Conservation (phyloP, 1,140 invertebrate genomes). For the Drosophila obscura region DNA sequence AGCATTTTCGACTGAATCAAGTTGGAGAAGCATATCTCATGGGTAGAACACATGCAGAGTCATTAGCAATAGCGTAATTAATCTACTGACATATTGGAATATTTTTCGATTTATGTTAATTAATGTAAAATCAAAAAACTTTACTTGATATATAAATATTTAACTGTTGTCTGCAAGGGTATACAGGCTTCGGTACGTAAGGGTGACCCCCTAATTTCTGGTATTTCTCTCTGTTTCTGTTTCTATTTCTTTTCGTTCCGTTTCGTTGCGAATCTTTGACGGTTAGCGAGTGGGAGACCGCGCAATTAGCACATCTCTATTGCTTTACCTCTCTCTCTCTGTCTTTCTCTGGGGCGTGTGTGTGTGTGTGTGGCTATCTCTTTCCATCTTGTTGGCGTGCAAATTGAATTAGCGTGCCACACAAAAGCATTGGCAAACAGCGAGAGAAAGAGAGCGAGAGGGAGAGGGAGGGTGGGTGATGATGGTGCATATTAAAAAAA, state of each 20-base stretch:
- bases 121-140: no score
- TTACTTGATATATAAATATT: no score
- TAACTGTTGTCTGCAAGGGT: no score
- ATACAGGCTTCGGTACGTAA: not conserved
- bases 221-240: slow-evolving; percentile 13
- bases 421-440: no score
- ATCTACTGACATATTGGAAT: no score
- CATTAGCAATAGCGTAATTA: no score
- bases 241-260: slow-evolving; percentile 26
- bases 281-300: slow-evolving; percentile 57
- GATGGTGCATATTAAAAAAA: slow-evolving; percentile 13
- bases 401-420: slow-evolving; percentile 63
- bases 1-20: no score
- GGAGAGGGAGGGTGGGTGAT: slow-evolving; percentile 3
- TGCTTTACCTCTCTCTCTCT: slow-evolving; percentile 8
- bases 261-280: slow-evolving; percentile 51
- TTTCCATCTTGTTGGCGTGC: slow-evolving; percentile 37
- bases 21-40: no score
- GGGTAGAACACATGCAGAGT: no score
- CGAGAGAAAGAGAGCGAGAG: slow-evolving; percentile 3
- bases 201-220: no score
- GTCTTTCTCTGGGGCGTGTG: not conserved
- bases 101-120: no score
- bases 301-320: slow-evolving; percentile 73
- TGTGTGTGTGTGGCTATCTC: slow-evolving; percentile 6